phyloP scores from a whole-genome alignment of 2,888 invertebrate species.

The Caenorhabditis sp. region DNA sequence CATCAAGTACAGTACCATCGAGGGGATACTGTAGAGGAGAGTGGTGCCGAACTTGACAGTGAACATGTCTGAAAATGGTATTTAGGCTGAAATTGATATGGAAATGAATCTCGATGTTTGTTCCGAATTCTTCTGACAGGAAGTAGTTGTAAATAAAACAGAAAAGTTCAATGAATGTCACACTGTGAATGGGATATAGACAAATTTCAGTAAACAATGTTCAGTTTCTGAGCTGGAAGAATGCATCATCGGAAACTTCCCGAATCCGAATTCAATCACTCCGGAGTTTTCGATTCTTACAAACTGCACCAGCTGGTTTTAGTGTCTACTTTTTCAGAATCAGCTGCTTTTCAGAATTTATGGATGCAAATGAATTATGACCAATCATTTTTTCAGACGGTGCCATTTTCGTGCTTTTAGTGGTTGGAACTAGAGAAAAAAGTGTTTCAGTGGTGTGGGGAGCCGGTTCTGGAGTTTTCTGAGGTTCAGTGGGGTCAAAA shows the following conservation, averaged over 20 bases:
- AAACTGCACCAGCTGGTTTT: no score
- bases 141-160: no score
- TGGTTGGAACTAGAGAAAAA: not conserved
- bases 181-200: no score
- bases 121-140: no score
- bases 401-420: not conserved
- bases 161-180: no score
- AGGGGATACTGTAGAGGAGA: constrained; percentile 47
- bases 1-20: constrained; percentile 40
- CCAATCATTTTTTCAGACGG: not conserved
- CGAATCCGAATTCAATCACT: no score
- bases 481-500: not conserved
- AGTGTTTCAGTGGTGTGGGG: not conserved
- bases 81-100: not conserved
- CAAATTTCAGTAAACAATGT: no score
- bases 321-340: not conserved
- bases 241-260: not conserved
- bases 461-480: not conserved
- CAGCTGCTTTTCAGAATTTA: not conserved
- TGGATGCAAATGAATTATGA: constrained; percentile 11
- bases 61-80: constrained; percentile 47
- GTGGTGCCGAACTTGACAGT: constrained; percentile 52
- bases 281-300: not conserved
- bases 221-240: no score
- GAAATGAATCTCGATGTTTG: no score